Evolutionary conservation across 2,113 vertebrate species (phyloP).

Genomic region (Xenotilapia leptura): DNA sequence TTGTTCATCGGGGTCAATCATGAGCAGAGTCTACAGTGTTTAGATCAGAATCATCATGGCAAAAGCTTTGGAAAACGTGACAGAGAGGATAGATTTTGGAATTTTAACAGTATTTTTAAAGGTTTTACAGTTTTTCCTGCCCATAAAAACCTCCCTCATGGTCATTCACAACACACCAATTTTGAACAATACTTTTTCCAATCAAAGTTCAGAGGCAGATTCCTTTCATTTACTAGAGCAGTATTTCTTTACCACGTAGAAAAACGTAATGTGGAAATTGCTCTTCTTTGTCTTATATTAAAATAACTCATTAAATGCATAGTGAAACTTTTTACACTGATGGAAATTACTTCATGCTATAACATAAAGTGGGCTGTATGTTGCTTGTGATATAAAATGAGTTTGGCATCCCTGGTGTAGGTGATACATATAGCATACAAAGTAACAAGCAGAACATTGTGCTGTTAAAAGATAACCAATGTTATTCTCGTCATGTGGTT

Average conservation of each 20-base stretch:
- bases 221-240: background rate
- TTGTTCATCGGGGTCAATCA: background rate
- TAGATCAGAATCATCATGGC: background rate
- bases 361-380: background rate
- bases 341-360: background rate
- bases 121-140: background rate
- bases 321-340: background rate
- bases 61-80: background rate
- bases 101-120: background rate
- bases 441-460: background rate
- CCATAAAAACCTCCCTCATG: background rate
- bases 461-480: background rate
- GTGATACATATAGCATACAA: background rate
- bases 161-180: background rate
- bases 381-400: background rate
- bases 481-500: background rate
- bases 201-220: background rate
- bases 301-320: background rate
- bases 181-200: background rate
- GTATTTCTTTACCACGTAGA: background rate
- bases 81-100: background rate
- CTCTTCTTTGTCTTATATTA: accelerated
- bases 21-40: background rate
- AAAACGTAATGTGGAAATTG: background rate
- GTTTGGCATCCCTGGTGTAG: background rate